Conservation (phyloP, 2,113 vertebrate genomes). For the Poicephalus gulielmi region DNA sequence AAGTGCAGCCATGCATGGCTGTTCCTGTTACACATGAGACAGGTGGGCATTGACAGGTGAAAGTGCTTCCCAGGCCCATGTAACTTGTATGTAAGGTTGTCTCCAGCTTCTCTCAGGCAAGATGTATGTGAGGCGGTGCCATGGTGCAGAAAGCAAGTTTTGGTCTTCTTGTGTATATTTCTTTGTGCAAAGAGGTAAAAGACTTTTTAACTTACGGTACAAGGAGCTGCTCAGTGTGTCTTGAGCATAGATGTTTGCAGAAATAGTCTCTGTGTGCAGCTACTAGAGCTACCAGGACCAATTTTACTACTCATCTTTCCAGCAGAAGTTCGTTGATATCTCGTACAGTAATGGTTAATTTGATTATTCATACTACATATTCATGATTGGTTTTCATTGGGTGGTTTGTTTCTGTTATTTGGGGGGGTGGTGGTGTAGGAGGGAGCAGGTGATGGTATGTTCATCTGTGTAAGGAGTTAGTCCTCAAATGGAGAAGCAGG, state of each 20-base stretch:
- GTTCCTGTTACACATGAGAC: background rate
- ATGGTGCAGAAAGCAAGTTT: background rate
- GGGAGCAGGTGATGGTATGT: background rate
- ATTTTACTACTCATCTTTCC: background rate
- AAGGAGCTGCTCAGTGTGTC: background rate
- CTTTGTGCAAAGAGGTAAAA: background rate
- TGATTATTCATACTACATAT: background rate
- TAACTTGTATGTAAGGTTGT: accelerated
- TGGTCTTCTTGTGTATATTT: background rate
- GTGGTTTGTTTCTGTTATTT: background rate
- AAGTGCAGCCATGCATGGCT: accelerated
- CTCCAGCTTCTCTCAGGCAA: background rate
- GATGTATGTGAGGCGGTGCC: accelerated
- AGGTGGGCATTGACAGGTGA: background rate
- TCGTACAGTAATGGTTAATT: background rate
- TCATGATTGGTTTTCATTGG: background rate
- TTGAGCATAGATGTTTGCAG: background rate
- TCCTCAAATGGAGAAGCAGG: background rate
- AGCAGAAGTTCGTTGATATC: background rate
- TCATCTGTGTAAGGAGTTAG: background rate
- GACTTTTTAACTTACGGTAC: background rate
- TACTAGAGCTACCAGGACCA: background rate
- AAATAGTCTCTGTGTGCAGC: background rate
- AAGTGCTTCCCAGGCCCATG: background rate
- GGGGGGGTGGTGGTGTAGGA: background rate